These are phyloP conservation scores for Apeltes quadracus DNA, from an alignment of 2,113 vertebrate genomes.

Conservation along the genomic window DNA sequence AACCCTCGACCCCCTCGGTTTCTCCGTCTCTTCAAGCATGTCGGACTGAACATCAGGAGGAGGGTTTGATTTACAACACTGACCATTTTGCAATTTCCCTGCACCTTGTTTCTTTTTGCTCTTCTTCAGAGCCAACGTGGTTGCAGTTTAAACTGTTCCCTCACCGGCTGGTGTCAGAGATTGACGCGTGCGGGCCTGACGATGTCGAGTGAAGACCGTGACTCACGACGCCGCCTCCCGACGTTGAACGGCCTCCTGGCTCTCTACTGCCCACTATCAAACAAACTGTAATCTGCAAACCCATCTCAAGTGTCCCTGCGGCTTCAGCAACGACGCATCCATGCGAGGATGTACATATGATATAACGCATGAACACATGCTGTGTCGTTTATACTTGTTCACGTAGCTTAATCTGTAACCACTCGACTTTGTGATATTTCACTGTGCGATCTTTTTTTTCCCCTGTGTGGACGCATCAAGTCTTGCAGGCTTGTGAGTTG, in stretches of 20 bases:
- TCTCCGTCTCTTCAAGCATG: neutral
- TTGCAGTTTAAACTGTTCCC: slow-evolving; percentile 82
- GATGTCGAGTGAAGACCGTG: slow-evolving; percentile 63
- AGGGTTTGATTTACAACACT: neutral
- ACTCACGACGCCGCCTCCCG: slow-evolving; percentile 18
- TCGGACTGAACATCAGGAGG: neutral
- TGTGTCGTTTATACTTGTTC: slow-evolving; percentile 16
- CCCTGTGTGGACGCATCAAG: slow-evolving; percentile 60
- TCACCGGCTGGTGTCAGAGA: slow-evolving; percentile 84
- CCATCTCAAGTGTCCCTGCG: slow-evolving; percentile 19
- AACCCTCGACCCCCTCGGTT: slow-evolving; percentile 3
- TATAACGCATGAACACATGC: slow-evolving; percentile 9
- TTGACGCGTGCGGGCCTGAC: slow-evolving; percentile 69
- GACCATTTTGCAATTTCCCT: neutral
- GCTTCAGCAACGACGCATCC: slow-evolving; percentile 12
- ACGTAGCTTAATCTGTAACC: slow-evolving; percentile 20
- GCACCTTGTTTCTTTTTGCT: neutral
- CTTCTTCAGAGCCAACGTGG: slow-evolving; percentile 80
- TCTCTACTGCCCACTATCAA: too few species aligned
- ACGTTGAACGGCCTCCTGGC: slow-evolving; percentile 11
- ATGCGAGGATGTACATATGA: slow-evolving; percentile 4
- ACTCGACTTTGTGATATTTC: slow-evolving; percentile 59
- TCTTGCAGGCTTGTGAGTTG: slow-evolving; percentile 65
- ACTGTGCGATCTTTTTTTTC: slow-evolving; percentile 40
- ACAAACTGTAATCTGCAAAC: slow-evolving; percentile 18